Evolutionary conservation across 1,140 invertebrate genomes (phyloP), one percentile per base, ranked within the genome.

Genomic region (Euglossa dilemma): DNA sequence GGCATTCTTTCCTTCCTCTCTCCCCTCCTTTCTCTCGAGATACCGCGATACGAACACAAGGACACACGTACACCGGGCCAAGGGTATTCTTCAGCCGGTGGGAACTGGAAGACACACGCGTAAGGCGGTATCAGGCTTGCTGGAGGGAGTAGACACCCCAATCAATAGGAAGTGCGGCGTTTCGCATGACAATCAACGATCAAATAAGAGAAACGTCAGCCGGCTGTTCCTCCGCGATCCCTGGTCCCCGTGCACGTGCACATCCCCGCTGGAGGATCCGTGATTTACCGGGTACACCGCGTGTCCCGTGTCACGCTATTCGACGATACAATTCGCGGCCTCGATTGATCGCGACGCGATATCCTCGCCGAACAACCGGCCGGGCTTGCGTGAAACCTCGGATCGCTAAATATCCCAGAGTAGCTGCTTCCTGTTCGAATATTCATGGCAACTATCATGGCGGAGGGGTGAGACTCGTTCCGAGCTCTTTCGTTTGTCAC

Each of bases 131-230:
- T 56, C 50, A 45, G 36, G 36, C 36, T 36, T 1, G 36, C 36
- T 36, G 69, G 80, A 61, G 74, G 61, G 78, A 52, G 56, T 63
- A 83, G 80, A 75, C 80, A 87, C 85, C 85, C 69, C 89, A 91
- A 86, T 91, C 87, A 89, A 92, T 92, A 91, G 91, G 91, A 92
- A 90, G 92, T 92, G 91, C 87, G 90, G 90, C 88, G 87, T 91
- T 90, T 92, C 87, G 89, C 91, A 93, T 93, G 92, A 90, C 86
- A 90, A 90, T 90, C 89, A 90, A 90, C 89, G 89, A 90, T 90
- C 89, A 88, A 90, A 90, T 90, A 90, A 90, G 86, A 90, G 89
- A 83, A 88, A 90, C 67, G 84, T 90, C 86, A 88, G 73, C 84
- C 86, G 79, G 73, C 69, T 87, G 47, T 67, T 79, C 59, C 36